Evolutionary conservation across 64 coral and sea anemone genomes (phyloP).

Genomic region (Pocillopora damicornis): DNA sequence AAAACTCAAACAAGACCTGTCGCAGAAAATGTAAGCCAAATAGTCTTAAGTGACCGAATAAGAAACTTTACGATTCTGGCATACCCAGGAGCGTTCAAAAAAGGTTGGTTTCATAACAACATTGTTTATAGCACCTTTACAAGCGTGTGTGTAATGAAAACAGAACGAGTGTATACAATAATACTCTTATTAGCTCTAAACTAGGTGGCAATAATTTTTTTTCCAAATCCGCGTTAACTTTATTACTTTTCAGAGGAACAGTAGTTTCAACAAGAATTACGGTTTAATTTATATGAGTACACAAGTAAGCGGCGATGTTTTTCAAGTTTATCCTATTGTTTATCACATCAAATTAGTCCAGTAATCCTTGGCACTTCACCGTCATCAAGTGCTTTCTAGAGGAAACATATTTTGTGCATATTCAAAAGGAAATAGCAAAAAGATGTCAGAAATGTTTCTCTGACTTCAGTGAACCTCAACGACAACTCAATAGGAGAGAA

Average conservation of each 20-base stretch:
- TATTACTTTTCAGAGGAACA: neutral
- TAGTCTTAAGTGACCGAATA: neutral
- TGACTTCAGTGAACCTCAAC: neutral
- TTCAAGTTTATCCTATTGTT: neutral
- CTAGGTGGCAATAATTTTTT: neutral
- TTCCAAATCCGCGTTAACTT: neutral
- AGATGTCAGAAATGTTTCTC: neutral
- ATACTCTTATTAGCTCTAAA: neutral
- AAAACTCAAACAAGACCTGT: neutral
- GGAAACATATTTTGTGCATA: neutral
- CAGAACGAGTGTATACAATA: neutral
- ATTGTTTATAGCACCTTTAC: neutral
- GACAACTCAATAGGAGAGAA: neutral
- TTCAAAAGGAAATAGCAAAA: neutral
- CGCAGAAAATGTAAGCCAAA: neutral
- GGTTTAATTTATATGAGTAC: neutral
- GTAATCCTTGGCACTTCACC: neutral
- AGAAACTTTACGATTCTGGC: neutral
- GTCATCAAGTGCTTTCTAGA: neutral
- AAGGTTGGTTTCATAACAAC: neutral
- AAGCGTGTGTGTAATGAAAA: neutral
- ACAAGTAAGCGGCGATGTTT: neutral
- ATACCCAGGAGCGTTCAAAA: neutral
- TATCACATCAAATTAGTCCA: neutral
- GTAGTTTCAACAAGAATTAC: neutral